phyloP scores from a whole-genome alignment of 2,113 vertebrate species.

The Capreolus pygargus region DNA sequence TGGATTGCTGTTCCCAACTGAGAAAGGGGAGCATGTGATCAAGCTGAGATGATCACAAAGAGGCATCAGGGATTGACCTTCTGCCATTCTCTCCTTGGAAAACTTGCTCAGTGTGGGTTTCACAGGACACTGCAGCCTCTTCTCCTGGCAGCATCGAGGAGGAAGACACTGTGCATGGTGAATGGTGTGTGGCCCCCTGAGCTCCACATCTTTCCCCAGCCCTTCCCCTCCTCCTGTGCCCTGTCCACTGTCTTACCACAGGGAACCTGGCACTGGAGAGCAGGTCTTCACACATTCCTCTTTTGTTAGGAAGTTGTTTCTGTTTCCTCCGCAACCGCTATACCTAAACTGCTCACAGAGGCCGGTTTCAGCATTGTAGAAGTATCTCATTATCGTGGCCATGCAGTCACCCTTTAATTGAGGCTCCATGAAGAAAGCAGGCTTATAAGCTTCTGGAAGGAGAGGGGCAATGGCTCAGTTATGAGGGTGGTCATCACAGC shows the following conservation, averaged over 20 bases:
- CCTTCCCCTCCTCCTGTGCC: not conserved
- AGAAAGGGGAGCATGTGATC: not conserved
- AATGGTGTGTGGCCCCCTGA: not conserved
- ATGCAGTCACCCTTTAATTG: not conserved
- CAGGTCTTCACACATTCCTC: not conserved
- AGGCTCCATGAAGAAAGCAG: not conserved
- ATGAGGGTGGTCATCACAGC: not conserved
- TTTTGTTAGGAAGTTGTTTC: not conserved
- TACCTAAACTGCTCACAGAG: not conserved
- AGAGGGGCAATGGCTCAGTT: not conserved
- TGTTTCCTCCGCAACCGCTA: not conserved
- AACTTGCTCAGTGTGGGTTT: not conserved
- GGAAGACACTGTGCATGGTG: not conserved
- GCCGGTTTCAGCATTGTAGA: accelerated
- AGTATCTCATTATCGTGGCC: not conserved
- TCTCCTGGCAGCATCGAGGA: not conserved
- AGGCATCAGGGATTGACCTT: not conserved
- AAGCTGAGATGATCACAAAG: not conserved
- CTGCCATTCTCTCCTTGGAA: not conserved
- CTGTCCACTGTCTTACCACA: not conserved
- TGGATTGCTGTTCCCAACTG: not conserved
- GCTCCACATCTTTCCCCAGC: not conserved
- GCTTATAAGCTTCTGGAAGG: not conserved
- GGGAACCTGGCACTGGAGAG: not conserved
- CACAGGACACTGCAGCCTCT: not conserved